phyloP scores from a whole-genome alignment of 2,888 invertebrate genomes.

The Pecten maximus region DNA sequence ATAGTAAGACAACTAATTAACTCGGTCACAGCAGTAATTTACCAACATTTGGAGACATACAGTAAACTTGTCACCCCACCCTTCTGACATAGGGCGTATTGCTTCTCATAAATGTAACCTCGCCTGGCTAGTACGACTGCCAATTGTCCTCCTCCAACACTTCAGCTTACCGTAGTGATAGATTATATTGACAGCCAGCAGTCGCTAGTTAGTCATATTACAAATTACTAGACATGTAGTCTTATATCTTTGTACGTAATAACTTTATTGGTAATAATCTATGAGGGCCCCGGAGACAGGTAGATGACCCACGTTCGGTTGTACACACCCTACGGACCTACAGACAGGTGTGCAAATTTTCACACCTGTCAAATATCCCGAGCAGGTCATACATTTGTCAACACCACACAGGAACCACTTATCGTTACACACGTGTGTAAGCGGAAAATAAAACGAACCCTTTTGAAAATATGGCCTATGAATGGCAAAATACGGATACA shows the following conservation, averaged over 20 bases:
- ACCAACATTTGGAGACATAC: not conserved
- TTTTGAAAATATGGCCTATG: not conserved
- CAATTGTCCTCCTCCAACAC: not conserved
- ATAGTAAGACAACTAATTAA: not conserved
- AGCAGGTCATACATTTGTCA: not conserved
- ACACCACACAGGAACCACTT: not conserved
- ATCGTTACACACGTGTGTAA: not conserved
- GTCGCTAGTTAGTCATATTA: not conserved
- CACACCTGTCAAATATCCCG: slow-evolving; percentile 10
- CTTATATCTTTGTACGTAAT: not conserved
- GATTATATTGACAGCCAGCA: not conserved
- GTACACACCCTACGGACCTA: slow-evolving; percentile 5
- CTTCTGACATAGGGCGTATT: not conserved
- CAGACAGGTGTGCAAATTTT: slow-evolving; percentile 3
- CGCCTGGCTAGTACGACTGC: not conserved
- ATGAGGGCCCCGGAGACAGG: not conserved
- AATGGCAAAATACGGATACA: not conserved
- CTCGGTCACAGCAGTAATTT: not conserved
- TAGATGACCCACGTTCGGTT: not conserved
- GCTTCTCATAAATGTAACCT: not conserved
- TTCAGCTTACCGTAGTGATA: too few species aligned
- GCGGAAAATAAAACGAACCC: not conserved
- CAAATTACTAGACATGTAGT: not conserved
- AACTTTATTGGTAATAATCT: not conserved
- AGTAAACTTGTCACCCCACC: not conserved